Evolutionary conservation across 2,113 vertebrate species (phyloP).

Genomic region (Elephantulus edwardii): DNA sequence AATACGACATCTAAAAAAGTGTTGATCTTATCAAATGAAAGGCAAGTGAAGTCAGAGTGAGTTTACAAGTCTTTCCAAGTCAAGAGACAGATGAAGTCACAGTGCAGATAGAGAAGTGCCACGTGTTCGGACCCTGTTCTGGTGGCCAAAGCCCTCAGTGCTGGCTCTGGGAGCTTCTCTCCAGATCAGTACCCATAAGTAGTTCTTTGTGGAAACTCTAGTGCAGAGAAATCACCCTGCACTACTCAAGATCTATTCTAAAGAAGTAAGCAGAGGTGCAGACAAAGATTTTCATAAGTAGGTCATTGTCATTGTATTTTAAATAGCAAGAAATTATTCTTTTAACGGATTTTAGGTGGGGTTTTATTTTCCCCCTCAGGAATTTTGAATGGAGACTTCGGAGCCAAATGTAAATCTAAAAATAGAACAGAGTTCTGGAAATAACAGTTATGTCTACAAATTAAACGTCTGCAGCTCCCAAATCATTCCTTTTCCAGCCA

Average conservation of each 20-base stretch:
- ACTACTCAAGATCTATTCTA: background rate
- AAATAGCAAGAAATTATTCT: constrained; percentile 57
- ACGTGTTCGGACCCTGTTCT: accelerated
- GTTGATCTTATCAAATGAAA: constrained; percentile 14
- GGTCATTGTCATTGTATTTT: constrained; percentile 62
- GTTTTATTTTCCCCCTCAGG: constrained; percentile 35
- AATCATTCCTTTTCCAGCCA: background rate
- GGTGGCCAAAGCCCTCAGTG: background rate
- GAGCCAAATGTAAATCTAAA: constrained; percentile 73
- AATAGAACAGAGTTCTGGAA: constrained; percentile 74
- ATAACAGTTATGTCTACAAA: constrained; percentile 68
- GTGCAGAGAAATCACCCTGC: background rate
- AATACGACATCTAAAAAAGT: background rate
- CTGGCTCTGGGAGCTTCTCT: no score
- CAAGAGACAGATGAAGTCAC: background rate
- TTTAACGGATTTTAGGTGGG: constrained; percentile 42
- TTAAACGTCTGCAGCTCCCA: constrained; percentile 56
- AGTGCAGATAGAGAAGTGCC: background rate
- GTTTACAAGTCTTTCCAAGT: background rate
- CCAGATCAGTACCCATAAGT: background rate
- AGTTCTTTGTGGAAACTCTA: background rate
- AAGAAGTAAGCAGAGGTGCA: constrained; percentile 44
- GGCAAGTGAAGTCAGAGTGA: background rate
- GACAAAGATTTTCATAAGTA: constrained; percentile 49
- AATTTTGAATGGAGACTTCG: constrained; percentile 79